These are phyloP conservation scores for Lynx canadensis DNA, from an alignment of 2,113 vertebrate species.

Conservation along the genomic window DNA sequence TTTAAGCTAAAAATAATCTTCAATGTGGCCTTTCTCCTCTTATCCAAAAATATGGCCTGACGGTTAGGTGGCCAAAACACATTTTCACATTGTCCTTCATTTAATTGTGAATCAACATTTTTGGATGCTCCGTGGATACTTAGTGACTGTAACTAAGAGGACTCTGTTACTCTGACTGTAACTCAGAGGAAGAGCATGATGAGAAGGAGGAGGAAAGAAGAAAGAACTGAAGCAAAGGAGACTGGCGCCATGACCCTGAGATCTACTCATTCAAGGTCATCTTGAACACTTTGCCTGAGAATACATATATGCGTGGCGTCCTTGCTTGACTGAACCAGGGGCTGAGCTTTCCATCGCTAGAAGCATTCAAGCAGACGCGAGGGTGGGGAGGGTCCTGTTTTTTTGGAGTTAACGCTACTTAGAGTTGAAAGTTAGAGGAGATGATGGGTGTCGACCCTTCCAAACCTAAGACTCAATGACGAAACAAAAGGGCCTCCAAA, in stretches of 20 bases:
- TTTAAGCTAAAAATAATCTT: constrained; percentile 30
- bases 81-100: not conserved
- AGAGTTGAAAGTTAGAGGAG: not conserved
- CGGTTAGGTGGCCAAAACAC: not conserved
- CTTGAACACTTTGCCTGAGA: not conserved
- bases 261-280: not conserved
- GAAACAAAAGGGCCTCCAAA: not conserved
- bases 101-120: not conserved
- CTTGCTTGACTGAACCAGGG: not conserved
- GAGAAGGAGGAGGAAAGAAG: not conserved
- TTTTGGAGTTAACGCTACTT: not conserved
- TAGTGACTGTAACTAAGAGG: not conserved
- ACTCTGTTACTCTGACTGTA: not conserved
- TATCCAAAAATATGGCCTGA: not conserved
- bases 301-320: too few relatives aligned
- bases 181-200: not conserved
- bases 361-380: not conserved
- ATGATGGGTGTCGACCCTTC: not conserved
- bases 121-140: not conserved
- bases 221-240: not conserved
- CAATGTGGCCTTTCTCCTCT: not conserved
- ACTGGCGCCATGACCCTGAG: not conserved
- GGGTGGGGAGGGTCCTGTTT: not conserved
- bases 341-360: not conserved
- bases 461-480: not conserved